phyloP scores from a whole-genome alignment of 2,888 invertebrate genomes.

The Helleia helle region DNA sequence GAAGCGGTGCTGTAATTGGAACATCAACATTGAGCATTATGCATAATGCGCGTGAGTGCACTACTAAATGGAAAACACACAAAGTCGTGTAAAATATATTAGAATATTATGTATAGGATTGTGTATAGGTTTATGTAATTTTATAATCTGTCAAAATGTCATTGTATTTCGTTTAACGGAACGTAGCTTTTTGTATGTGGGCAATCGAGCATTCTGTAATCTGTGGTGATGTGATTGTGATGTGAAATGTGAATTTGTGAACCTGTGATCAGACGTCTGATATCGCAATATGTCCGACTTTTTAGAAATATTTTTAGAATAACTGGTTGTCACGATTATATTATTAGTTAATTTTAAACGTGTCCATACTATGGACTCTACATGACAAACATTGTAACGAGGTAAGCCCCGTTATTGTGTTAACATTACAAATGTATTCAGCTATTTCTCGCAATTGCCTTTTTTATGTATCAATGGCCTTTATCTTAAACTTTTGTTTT shows the following conservation, averaged over 20 bases:
- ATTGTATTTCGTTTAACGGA: not conserved
- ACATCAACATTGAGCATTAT: no score
- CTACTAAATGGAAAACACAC: no score
- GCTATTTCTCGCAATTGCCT: constrained; percentile 48
- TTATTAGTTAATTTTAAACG: constrained; percentile 37
- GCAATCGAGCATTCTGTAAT: not conserved
- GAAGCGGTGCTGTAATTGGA: no score
- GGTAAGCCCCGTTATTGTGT: constrained; percentile 38
- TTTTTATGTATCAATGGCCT: constrained; percentile 72
- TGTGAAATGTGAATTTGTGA: constrained; percentile 23
- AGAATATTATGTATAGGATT: no score
- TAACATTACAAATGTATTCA: constrained; percentile 32
- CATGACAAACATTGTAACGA: constrained; percentile 45
- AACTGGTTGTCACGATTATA: constrained; percentile 43
- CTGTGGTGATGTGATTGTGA: constrained; percentile 15
- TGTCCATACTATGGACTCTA: constrained; percentile 54
- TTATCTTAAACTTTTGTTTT: constrained; percentile 70
- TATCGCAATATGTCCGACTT: constrained; percentile 67
- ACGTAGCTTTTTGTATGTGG: not conserved
- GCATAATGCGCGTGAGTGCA: no score
- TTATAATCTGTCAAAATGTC: not conserved
- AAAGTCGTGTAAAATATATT: no score
- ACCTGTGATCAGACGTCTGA: constrained; percentile 59
- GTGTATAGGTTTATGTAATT: no score
- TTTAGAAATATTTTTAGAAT: constrained; percentile 73